A percentile compares a stretch with the other conserved stretches of the same genome.
phyloP scores from a whole-genome alignment of 1,140 invertebrate genomes.

The Colletes latitarsis region DNA sequence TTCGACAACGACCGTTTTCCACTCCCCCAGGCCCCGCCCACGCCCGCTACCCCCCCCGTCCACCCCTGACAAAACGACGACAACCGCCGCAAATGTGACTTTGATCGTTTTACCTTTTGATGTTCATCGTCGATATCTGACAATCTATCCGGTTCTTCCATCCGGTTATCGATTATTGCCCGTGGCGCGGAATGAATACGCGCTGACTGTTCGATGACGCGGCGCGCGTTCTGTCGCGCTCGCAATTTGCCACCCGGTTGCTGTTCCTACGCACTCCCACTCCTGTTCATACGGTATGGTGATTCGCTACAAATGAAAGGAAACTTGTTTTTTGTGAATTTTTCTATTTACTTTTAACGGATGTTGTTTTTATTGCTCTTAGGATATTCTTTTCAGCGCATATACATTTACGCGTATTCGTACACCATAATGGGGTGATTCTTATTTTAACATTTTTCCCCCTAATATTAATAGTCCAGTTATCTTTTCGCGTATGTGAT shows the following conservation, averaged over 20 bases:
- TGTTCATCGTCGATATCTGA: constrained; percentile 52
- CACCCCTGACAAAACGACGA: background rate
- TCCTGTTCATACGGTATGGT: no score
- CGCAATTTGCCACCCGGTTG: constrained; percentile 49
- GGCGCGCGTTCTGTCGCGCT: constrained; percentile 38
- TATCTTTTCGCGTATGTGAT: no score
- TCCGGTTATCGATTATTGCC: constrained; percentile 54
- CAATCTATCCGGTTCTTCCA: constrained; percentile 46
- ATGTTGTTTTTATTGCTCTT: no score
- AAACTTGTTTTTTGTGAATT: no score
- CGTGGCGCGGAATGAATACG: constrained; percentile 49
- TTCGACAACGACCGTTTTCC: background rate
- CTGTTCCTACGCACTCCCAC: constrained; percentile 37
- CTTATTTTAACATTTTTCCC: no score
- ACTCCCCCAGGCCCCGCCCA: background rate
- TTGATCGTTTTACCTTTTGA: constrained; percentile 49
- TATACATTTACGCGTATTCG: no score
- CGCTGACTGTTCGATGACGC: constrained; percentile 41
- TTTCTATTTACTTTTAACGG: no score
- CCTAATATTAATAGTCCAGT: no score
- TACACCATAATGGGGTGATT: no score
- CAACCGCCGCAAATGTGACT: constrained; percentile 35
- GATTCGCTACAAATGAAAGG: no score
- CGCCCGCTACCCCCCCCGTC: background rate
- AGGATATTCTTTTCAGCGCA: no score